phyloP scores from a whole-genome alignment of 2,113 vertebrate genomes.

The Passer domesticus region DNA sequence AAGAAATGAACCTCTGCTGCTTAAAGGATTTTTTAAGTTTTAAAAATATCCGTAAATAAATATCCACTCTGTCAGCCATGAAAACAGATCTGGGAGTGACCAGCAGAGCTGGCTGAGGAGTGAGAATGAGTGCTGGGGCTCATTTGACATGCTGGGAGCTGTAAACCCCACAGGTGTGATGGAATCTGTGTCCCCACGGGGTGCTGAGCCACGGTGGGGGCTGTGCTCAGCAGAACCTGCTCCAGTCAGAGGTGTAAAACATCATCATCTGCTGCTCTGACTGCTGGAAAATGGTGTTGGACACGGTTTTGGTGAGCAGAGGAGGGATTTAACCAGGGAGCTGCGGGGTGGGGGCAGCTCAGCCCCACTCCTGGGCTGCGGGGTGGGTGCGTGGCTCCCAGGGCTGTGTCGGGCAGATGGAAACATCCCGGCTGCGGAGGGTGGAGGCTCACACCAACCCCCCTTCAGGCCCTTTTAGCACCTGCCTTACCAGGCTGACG shows the following conservation, averaged over 20 bases:
- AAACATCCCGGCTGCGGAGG: not conserved
- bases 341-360: not conserved
- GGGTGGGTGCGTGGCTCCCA: not conserved
- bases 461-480: not conserved
- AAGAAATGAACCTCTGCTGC: fast-evolving
- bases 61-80: not conserved
- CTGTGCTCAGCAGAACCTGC: not conserved
- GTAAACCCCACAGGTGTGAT: not conserved
- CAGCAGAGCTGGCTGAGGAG: not conserved
- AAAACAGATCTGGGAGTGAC: not conserved
- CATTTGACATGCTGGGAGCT: not conserved
- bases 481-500: not conserved
- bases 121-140: not conserved
- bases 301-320: not conserved
- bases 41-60: fast-evolving
- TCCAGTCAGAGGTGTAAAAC: not conserved
- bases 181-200: not conserved
- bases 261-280: not conserved
- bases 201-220: not conserved
- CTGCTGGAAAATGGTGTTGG: not conserved
- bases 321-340: not conserved
- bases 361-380: not conserved
- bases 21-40: not conserved
- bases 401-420: not conserved
- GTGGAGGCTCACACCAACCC: not conserved